Percentiles rank a stretch among this genome's conserved stretches.
These are phyloP conservation scores for Alcis repandata DNA, from an alignment of 2,888 invertebrate genomes.

Conservation along the genomic window DNA sequence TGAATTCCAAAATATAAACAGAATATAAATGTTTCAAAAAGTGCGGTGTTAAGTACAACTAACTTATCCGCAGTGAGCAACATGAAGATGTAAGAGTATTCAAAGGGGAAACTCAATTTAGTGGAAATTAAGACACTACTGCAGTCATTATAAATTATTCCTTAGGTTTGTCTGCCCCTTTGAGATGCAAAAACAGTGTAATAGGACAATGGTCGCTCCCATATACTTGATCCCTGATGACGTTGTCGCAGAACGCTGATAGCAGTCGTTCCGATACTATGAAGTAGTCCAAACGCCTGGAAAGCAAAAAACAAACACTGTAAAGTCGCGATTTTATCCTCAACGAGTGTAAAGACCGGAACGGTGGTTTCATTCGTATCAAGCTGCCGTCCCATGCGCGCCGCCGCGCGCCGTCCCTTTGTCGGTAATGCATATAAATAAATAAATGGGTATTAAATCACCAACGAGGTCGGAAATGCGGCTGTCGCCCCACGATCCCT, in stretches of 20 bases:
- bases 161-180: constrained; percentile 78
- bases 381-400: too few species aligned
- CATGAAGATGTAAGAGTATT: neutral
- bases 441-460: too few species aligned
- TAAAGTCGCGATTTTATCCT: neutral
- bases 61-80: neutral
- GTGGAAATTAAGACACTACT: neutral
- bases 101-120: neutral
- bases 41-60: neutral
- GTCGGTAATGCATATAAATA: too few species aligned
- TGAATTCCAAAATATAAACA: neutral
- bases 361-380: too few species aligned
- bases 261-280: constrained; percentile 93
- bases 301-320: constrained; percentile 54
- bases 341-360: neutral
- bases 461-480: too few species aligned
- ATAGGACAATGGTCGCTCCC: constrained; percentile 99
- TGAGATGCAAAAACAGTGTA: constrained; percentile 89
- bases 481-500: too few species aligned
- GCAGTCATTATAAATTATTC: constrained; percentile 57
- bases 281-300: constrained; percentile 98
- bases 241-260: constrained; percentile 93
- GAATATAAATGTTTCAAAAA: neutral
- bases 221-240: constrained; percentile 92
- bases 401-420: too few species aligned